Evolutionary conservation across 2,113 vertebrate genomes (phyloP).

Genomic region (Actinemys pallida): DNA sequence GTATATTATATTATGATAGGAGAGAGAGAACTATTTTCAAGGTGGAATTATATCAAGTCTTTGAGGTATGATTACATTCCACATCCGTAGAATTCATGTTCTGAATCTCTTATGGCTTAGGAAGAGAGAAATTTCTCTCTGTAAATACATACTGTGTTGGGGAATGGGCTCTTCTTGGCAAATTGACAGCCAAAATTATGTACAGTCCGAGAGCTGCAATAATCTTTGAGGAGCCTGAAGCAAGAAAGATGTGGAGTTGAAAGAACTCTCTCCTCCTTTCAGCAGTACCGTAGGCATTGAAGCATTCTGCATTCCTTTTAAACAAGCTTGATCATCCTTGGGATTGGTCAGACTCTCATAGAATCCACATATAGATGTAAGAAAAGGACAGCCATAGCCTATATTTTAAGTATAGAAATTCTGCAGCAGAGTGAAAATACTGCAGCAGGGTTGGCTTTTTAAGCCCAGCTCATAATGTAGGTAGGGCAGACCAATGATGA

Average conservation of each 20-base stretch:
- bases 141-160: no score
- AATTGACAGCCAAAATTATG: neutral
- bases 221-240: neutral
- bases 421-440: no score
- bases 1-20: neutral
- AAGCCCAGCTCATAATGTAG: no score
- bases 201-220: neutral
- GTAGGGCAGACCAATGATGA: no score
- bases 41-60: neutral
- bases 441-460: no score
- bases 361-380: no score
- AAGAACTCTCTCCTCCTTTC: neutral
- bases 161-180: neutral
- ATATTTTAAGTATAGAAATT: no score
- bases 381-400: no score
- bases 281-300: neutral
- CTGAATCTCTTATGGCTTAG: no score
- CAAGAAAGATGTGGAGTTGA: accelerated
- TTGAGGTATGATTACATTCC: neutral
- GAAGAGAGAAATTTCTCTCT: no score
- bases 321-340: neutral
- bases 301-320: neutral
- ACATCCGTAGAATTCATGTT: neutral
- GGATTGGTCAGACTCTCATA: neutral
- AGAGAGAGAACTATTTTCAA: neutral